Percentiles rank a stretch among this genome's conserved stretches.
Conservation (phyloP, 1,140 invertebrate genomes). For the Hycleus phaleratus region DNA sequence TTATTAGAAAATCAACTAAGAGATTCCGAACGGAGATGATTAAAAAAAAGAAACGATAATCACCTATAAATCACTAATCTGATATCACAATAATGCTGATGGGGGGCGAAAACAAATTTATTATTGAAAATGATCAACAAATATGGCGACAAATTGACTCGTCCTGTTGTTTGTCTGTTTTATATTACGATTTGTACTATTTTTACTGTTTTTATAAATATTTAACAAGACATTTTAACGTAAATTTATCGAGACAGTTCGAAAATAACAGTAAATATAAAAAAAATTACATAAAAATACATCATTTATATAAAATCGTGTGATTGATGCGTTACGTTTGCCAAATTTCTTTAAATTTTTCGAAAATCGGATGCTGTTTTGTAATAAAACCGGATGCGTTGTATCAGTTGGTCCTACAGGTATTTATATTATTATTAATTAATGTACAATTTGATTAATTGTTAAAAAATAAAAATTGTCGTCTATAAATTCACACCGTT, state of each 20-base stretch:
- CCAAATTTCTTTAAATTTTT: slow-evolving; percentile 1
- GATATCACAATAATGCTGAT: slow-evolving; percentile 13
- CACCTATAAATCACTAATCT: slow-evolving; percentile 10
- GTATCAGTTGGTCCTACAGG: slow-evolving; percentile 27
- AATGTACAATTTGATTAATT: too few relatives aligned
- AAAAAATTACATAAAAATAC: not conserved
- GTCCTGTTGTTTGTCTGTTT: not conserved
- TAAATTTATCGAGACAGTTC: too few relatives aligned
- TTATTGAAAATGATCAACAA: not conserved
- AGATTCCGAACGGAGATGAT: not conserved
- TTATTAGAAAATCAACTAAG: too few relatives aligned
- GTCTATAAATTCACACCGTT: too few relatives aligned
- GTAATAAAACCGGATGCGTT: slow-evolving; percentile 10
- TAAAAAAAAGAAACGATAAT: not conserved
- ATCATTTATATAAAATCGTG: not conserved
- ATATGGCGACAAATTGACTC: slow-evolving; percentile 12
- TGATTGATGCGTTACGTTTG: slow-evolving; percentile 5
- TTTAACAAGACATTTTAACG: too few relatives aligned
- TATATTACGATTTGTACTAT: slow-evolving; percentile 7
- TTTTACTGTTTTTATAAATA: not conserved
- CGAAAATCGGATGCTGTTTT: not conserved
- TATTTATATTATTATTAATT: not conserved
- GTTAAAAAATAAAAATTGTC: too few relatives aligned
- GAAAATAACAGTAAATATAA: not conserved
- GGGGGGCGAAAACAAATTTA: slow-evolving; percentile 1